phyloP scores from a whole-genome alignment of 2,113 vertebrate genomes.

The Mandrillus leucophaeus region DNA sequence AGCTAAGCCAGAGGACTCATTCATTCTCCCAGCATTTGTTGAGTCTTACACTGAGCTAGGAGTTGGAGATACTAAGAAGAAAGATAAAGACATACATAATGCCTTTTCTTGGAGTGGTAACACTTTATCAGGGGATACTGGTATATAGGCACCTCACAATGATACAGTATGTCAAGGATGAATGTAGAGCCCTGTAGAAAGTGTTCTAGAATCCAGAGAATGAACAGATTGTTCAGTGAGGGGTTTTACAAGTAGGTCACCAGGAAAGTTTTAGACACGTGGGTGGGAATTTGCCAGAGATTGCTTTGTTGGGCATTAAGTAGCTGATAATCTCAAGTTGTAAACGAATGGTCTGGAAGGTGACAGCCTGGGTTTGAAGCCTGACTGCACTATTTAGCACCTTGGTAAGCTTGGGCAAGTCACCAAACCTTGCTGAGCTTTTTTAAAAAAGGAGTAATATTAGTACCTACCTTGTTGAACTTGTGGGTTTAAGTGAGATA shows the following conservation, averaged over 20 bases:
- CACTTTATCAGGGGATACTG: background rate
- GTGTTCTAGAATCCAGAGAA: background rate
- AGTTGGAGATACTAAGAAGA: conserved; percentile 6
- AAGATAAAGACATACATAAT: background rate
- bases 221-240: background rate
- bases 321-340: background rate
- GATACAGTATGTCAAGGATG: background rate
- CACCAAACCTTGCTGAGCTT: background rate
- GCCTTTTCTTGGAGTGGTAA: background rate
- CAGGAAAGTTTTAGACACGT: background rate
- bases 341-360: background rate
- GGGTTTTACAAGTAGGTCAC: background rate
- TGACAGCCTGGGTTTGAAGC: background rate
- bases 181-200: background rate
- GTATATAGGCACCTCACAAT: background rate
- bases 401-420: background rate
- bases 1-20: background rate
- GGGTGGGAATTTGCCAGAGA: background rate
- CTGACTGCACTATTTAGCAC: background rate
- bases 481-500: conserved; percentile 16
- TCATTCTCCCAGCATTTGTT: conserved; percentile 18
- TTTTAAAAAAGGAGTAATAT: background rate
- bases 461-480: background rate
- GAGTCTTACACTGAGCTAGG: background rate
- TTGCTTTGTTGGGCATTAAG: background rate